phyloP scores from a whole-genome alignment of 2,113 vertebrate species.

The Nyctibius bracteatus region DNA sequence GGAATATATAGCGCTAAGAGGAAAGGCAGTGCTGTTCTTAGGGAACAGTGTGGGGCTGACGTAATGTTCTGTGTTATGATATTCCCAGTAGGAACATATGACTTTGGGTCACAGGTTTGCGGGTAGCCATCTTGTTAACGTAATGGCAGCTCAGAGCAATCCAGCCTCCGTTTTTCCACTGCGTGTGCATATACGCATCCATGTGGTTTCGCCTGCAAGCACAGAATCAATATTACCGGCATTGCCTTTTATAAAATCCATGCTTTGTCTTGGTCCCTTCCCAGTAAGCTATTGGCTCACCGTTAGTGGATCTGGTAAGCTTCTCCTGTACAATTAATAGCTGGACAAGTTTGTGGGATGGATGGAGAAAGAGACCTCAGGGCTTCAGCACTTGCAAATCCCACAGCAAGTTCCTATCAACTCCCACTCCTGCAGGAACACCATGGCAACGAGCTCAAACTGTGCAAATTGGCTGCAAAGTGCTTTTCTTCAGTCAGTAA shows the following conservation, averaged over 20 bases:
- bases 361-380: constrained; percentile 45
- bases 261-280: background rate
- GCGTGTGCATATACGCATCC: background rate
- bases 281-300: background rate
- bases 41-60: constrained; percentile 1
- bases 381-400: constrained; percentile 31
- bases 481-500: constrained; percentile 51
- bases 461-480: constrained; percentile 57
- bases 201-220: background rate
- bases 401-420: constrained; percentile 29
- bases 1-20: background rate
- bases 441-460: constrained; percentile 56
- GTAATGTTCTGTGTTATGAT: constrained; percentile 1
- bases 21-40: constrained; percentile 14
- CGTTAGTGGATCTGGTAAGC: background rate
- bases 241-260: background rate
- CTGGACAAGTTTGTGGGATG: background rate
- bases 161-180: background rate
- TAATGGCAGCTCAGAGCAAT: background rate
- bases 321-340: background rate
- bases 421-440: constrained; percentile 43
- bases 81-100: constrained; percentile 51
- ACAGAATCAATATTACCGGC: accelerated
- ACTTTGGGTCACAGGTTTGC: background rate
- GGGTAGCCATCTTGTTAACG: background rate